Evolutionary conservation across 2,888 invertebrate genomes (phyloP).

Genomic region (Polyommatus iphigenia): DNA sequence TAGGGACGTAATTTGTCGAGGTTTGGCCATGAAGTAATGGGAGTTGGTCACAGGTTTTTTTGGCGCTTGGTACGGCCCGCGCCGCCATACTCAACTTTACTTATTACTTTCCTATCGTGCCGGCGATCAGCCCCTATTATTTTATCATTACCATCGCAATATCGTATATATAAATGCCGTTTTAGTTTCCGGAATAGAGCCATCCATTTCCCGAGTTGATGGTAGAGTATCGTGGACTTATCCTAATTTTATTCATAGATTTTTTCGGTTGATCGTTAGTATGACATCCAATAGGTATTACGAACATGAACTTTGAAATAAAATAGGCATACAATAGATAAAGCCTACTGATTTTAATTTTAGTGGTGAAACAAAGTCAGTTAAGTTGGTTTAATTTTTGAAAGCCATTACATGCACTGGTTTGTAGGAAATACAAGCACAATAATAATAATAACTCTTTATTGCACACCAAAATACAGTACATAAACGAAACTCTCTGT

Average conservation of each 20-base stretch:
- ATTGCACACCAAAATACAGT: no score
- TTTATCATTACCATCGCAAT: slow-evolving; percentile 69
- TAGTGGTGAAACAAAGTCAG: no score
- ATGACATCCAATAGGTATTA: background rate
- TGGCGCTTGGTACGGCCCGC: slow-evolving; percentile 70
- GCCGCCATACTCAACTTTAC: slow-evolving; percentile 65
- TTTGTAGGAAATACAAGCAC: no score
- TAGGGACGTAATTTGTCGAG: slow-evolving; percentile 41
- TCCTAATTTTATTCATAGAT: slow-evolving; percentile 30
- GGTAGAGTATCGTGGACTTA: background rate
- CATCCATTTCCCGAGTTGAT: slow-evolving; percentile 22
- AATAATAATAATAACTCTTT: no score
- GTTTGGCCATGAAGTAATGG: slow-evolving; percentile 57
- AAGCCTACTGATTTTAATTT: no score
- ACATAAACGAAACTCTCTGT: no score
- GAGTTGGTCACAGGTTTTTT: slow-evolving; percentile 71
- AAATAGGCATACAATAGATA: background rate
- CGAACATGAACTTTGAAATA: background rate
- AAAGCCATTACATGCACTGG: no score
- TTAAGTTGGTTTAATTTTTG: no score
- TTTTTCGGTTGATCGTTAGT: background rate
- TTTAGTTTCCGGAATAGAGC: slow-evolving; percentile 21
- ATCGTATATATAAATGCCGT: slow-evolving; percentile 28
- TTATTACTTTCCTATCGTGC: slow-evolving; percentile 79
- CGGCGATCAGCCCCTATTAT: slow-evolving; percentile 74